These are phyloP conservation scores for Uria lomvia DNA, from an alignment of 2,113 vertebrate genomes.

Conservation along the genomic window DNA sequence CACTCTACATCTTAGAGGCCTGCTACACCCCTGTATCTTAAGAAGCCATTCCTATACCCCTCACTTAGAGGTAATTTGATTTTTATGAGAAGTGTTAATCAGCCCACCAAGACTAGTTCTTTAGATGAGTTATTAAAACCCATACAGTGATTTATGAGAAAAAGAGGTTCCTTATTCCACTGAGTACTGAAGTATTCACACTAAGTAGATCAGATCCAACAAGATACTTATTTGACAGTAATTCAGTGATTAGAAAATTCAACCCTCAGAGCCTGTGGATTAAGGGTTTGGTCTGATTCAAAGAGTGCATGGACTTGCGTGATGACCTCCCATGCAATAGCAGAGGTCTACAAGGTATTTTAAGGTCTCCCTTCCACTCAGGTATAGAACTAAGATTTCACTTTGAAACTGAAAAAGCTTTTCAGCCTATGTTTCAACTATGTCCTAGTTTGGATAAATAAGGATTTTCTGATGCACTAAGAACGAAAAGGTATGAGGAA, in stretches of 20 bases:
- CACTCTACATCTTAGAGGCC: not conserved
- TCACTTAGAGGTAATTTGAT: not conserved
- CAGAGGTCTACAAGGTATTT: not conserved
- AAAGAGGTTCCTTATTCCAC: not conserved
- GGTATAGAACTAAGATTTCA: not conserved
- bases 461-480: not conserved
- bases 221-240: not conserved
- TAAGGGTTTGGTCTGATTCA: not conserved
- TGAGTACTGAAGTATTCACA: not conserved
- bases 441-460: not conserved
- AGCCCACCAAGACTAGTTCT: not conserved
- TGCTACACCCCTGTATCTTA: not conserved
- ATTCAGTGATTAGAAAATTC: not conserved
- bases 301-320: not conserved
- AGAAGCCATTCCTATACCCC: not conserved
- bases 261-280: not conserved
- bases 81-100: not conserved
- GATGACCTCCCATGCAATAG: not conserved
- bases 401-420: not conserved
- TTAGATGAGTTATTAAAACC: not conserved
- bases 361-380: not conserved
- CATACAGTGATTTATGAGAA: not conserved
- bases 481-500: not conserved
- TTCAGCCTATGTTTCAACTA: not conserved
- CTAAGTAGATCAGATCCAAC: not conserved